Conservation (phyloP, 1,140 invertebrate genomes). For the Penaeus japonicus region DNA sequence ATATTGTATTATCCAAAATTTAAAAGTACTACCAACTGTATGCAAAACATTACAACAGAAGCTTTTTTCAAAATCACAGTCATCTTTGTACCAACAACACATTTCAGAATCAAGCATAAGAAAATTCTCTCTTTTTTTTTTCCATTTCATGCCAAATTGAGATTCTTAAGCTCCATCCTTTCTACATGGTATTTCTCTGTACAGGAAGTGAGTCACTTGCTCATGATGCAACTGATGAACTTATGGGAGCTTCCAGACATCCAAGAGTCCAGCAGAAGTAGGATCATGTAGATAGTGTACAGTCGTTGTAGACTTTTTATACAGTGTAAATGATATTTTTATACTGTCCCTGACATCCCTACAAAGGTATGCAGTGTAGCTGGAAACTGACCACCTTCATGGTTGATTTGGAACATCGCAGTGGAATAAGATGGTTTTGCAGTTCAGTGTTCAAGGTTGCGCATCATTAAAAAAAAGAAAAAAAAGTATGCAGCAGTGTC, state of each 20-base stretch:
- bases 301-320: slow-evolving; percentile 58
- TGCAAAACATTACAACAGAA: too few species aligned
- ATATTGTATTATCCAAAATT: too few species aligned
- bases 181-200: too few species aligned
- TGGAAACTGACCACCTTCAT: slow-evolving; percentile 37
- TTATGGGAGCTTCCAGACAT: slow-evolving; percentile 50
- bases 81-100: too few species aligned
- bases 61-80: too few species aligned
- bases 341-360: slow-evolving; percentile 56
- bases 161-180: too few species aligned
- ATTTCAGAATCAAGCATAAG: too few species aligned
- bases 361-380: slow-evolving; percentile 50
- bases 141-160: too few species aligned
- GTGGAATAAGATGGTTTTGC: neutral
- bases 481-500: slow-evolving; percentile 21
- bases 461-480: neutral
- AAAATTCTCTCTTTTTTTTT: too few species aligned
- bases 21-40: too few species aligned
- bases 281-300: slow-evolving; percentile 57
- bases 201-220: slow-evolving; percentile 43
- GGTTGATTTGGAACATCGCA: slow-evolving; percentile 53
- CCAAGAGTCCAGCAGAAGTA: slow-evolving; percentile 51
- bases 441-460: neutral
- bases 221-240: slow-evolving; percentile 48
- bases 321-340: slow-evolving; percentile 58